A percentile compares a stretch with the other conserved stretches of the same genome.
Evolutionary conservation across 2,888 invertebrate genomes (phyloP).

Genomic region (Eristalinus sepulchralis): DNA sequence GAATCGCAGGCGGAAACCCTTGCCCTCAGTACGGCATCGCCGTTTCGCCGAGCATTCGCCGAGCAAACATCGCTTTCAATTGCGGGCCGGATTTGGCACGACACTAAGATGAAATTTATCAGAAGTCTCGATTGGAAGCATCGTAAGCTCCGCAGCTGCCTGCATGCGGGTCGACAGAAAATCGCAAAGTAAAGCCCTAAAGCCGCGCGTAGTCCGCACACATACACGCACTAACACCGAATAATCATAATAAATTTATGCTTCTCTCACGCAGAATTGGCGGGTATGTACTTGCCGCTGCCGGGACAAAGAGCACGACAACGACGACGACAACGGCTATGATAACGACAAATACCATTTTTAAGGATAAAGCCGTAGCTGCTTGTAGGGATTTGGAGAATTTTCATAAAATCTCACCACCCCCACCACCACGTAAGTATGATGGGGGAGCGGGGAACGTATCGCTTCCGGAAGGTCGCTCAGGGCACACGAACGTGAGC

Average conservation of each 20-base stretch:
- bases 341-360: conserved; percentile 27
- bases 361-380: conserved; percentile 55
- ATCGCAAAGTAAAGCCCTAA: conserved; percentile 41
- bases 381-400: conserved; percentile 56
- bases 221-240: conserved; percentile 3
- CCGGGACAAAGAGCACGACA: conserved; percentile 16
- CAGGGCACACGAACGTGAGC: not conserved
- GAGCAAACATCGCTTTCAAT: conserved; percentile 6
- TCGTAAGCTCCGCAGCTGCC: conserved; percentile 42
- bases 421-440: conserved; percentile 63
- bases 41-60: not conserved
- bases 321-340: not conserved
- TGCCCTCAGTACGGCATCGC: not conserved
- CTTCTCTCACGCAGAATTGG: conserved; percentile 32
- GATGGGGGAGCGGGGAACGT: no score
- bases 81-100: conserved; percentile 11
- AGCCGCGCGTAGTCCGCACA: not conserved
- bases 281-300: conserved; percentile 12
- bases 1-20: conserved; percentile 13
- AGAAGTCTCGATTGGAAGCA: conserved; percentile 50
- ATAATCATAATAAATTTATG: conserved; percentile 41
- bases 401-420: conserved; percentile 54
- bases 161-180: conserved; percentile 37
- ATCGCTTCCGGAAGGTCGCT: no score
- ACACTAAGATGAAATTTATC: conserved; percentile 49